Base-by-base conservation (phyloP, 64 coral and sea anemone species). In the Stichodactyla mertensii region DNA sequence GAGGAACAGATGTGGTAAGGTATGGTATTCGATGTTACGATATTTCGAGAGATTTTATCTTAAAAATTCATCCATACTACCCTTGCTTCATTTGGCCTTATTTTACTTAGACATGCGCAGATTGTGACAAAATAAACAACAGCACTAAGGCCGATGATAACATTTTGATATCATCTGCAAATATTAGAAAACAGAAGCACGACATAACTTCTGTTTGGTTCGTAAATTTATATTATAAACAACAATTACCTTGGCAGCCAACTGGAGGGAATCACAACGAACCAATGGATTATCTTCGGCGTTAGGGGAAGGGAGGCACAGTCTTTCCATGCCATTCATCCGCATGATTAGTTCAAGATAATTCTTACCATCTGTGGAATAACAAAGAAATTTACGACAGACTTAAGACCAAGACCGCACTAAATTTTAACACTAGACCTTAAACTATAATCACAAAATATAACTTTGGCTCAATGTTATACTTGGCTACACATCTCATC, bases 241-340 rank as follows among this genome's bases (percentile, higher is more conserved):
- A n/a, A 6, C 23, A 16, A 19, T 55, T 54, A 79, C 83, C 51
- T 89, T 85, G 31, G 57, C 64, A 8, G 97, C 97, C 36, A 91
- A 61, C n/a, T 71, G 71, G 55, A 88, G 83, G 27, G 88, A 88
- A 64, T 92, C 88, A 78, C 97, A 99, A 12, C 93, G 90, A 52
- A 95, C 97, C 11, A 99, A 82, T 11, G 97, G 97, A 54, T 83
- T 99, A 57, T 99, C 93, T 18, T 86, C 78, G 6, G 93, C 90
- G 60, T 99, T 87, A 57, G 92, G 88, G 22, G 97, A 99, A 51
- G 97, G 93, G 52, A 99, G 88, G 78, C 89, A 89, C 45, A 95
- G 82, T 79, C 89, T 87, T 51, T 86, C 91, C 8, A 88, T 92
- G 19, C 97, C 97, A 54, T 89, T 82, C 55, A 99, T 87, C 81